Evolutionary conservation across 1,140 invertebrate species (phyloP).

Genomic region (Sycobia sp.): DNA sequence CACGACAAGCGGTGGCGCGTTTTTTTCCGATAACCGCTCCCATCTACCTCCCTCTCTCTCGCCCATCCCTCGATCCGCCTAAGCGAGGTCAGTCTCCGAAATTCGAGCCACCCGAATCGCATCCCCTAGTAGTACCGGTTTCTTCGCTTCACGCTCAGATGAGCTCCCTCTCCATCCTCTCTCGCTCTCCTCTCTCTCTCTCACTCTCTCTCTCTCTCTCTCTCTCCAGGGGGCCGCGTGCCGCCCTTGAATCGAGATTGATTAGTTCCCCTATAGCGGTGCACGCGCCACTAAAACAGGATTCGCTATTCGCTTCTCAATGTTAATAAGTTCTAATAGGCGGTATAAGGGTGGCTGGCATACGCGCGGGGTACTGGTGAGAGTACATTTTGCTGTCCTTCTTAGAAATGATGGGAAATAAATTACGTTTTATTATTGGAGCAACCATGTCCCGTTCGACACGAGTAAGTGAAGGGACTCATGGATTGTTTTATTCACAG

Average conservation of each 20-base stretch:
- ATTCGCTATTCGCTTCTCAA: background rate
- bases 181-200: background rate
- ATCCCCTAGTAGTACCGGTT: too few species aligned
- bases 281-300: background rate
- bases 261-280: conserved; percentile 21
- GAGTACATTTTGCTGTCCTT: background rate
- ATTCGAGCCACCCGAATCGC: conserved; percentile 26
- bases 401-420: conserved; percentile 20
- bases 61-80: background rate
- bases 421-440: conserved; percentile 25
- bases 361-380: too few species aligned
- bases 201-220: background rate
- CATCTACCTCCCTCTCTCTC: conserved; percentile 5
- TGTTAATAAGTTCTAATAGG: conserved; percentile 18
- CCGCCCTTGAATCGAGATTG: conserved; percentile 13
- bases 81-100: too few species aligned
- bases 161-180: too few species aligned
- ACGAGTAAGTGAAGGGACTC: too few species aligned
- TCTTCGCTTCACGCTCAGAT: too few species aligned
- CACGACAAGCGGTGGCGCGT: too few species aligned
- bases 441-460: background rate
- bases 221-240: background rate
- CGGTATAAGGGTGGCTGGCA: background rate
- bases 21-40: background rate
- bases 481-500: too few species aligned